Conservation (phyloP, 2,888 invertebrate genomes). For the Antitype chi region DNA sequence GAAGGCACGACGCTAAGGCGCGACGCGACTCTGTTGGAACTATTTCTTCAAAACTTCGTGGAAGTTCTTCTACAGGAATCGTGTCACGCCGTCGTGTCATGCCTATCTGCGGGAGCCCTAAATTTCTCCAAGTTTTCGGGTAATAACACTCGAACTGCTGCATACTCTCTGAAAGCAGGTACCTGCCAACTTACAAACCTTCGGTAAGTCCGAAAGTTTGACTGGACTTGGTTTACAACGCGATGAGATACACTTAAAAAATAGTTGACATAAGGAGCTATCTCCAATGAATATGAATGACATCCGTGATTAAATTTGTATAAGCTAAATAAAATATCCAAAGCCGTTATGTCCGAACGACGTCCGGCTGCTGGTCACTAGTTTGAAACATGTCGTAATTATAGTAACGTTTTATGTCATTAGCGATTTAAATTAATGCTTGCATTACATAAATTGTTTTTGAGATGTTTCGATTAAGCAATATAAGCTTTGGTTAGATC, state of each 20-base stretch:
- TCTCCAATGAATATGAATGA: conserved; percentile 6
- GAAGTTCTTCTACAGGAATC: too few relatives aligned
- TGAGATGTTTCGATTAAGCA: conserved; percentile 4
- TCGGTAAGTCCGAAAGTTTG: background rate
- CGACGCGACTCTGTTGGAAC: too few relatives aligned
- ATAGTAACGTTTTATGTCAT: conserved; percentile 21
- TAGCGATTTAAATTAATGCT: conserved; percentile 17
- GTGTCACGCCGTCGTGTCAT: too few relatives aligned
- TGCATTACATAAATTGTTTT: conserved; percentile 3
- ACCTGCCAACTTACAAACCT: too few relatives aligned
- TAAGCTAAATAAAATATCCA: conserved; percentile 19
- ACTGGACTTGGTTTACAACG: background rate
- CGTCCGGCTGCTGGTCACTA: background rate
- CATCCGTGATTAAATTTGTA: conserved; percentile 18
- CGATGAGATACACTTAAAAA: too few relatives aligned
- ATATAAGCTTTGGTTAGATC: background rate
- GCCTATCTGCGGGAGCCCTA: too few relatives aligned
- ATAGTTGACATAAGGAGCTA: background rate
- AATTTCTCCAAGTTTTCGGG: background rate
- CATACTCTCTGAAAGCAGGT: background rate
- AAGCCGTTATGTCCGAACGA: background rate
- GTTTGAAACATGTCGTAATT: conserved; percentile 24
- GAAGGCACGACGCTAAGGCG: too few relatives aligned
- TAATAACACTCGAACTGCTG: background rate
- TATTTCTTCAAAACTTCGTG: too few relatives aligned